These are phyloP conservation scores for Anseranas semipalmata DNA, from an alignment of 2,113 vertebrate species.

Conservation along the genomic window DNA sequence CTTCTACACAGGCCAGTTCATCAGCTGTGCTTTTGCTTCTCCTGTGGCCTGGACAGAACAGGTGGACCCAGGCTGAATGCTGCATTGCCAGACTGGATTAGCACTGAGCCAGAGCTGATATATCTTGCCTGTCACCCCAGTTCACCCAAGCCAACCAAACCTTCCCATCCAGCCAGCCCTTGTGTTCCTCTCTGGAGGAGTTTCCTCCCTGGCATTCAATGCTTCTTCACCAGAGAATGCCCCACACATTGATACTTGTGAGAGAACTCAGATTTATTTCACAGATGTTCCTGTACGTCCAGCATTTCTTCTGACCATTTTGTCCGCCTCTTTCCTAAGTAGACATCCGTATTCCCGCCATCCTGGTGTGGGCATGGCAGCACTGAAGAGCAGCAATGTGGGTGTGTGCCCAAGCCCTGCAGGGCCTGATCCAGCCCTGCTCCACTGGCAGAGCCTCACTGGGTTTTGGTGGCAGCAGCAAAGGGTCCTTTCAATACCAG, in stretches of 20 bases:
- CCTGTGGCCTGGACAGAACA: not conserved
- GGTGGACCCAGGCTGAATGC: not conserved
- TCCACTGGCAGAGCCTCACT: not conserved
- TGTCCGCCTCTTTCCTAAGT: not conserved
- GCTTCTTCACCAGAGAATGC: not conserved
- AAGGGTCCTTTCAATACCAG: not conserved
- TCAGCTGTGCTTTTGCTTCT: not conserved
- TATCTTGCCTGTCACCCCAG: too few species aligned
- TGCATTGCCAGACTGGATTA: not conserved
- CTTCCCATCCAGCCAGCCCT: not conserved
- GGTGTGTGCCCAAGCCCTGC: not conserved
- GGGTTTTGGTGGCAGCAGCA: not conserved
- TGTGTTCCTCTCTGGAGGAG: not conserved
- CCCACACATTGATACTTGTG: not conserved
- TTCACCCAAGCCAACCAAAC: not conserved
- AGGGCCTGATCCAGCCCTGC: not conserved
- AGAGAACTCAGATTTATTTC: not conserved
- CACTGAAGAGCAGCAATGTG: not conserved
- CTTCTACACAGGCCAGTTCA: not conserved
- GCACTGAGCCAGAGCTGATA: not conserved
- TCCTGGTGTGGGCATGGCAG: not conserved
- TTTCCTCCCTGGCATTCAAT: not conserved
- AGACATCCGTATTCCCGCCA: not conserved
- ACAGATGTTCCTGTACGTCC: not conserved
- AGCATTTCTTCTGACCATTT: not conserved